Conservation (phyloP, 2,113 vertebrate species). For the Penelope pileata region DNA sequence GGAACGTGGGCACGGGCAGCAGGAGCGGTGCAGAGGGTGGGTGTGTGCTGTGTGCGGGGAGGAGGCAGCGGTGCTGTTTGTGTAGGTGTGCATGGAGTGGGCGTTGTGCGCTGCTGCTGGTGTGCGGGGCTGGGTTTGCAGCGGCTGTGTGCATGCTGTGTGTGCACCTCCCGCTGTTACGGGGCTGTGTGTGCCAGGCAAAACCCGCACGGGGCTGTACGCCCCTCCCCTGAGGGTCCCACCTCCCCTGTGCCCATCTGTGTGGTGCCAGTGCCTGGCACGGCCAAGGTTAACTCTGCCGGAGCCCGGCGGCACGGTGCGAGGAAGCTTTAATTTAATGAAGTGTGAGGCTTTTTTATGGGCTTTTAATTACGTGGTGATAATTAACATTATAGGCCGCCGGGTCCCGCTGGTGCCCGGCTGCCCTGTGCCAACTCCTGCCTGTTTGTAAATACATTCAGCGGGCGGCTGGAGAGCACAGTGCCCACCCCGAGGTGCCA, state of each 20-base stretch:
- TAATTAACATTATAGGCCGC: slow-evolving; percentile 77
- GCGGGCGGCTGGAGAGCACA: fast-evolving
- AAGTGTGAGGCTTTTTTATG: slow-evolving; percentile 75
- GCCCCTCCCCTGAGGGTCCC: too few relatives aligned
- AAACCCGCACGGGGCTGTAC: too few relatives aligned
- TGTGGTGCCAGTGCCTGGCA: neutral
- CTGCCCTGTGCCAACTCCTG: slow-evolving; percentile 58
- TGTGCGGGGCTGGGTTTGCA: fast-evolving
- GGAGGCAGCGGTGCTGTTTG: neutral
- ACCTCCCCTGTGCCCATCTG: too few relatives aligned
- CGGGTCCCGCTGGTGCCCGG: slow-evolving; percentile 52
- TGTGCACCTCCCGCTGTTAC: fast-evolving
- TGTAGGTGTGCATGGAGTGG: neutral
- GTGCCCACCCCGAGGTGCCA: neutral
- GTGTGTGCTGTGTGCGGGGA: neutral
- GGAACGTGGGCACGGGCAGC: neutral
- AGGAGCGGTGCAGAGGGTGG: neutral
- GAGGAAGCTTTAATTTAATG: slow-evolving; percentile 74
- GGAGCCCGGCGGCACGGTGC: neutral
- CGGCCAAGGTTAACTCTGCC: slow-evolving; percentile 43
- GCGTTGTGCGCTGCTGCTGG: neutral
- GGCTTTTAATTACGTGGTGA: slow-evolving; percentile 76
- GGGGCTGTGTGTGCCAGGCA: neutral
- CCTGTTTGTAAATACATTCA: slow-evolving; percentile 67
- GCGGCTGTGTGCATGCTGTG: fast-evolving